phyloP scores from a whole-genome alignment of 2,113 vertebrate genomes.

The Hippocampus comes region DNA sequence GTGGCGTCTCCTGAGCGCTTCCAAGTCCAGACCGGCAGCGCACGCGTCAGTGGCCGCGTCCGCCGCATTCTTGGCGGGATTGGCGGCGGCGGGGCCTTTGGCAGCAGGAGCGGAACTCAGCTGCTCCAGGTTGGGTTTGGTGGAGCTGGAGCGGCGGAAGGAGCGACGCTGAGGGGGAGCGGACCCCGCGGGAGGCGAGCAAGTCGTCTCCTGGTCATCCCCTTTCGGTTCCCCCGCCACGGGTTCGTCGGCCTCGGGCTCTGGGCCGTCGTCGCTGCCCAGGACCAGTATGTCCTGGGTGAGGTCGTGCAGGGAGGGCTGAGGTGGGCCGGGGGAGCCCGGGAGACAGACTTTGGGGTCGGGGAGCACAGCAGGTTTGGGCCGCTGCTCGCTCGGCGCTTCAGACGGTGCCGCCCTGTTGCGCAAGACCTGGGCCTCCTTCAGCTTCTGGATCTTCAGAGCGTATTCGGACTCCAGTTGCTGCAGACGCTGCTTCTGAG shows the following conservation, averaged over 20 bases:
- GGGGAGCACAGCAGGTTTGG: conserved; percentile 73
- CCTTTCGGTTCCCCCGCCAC: conserved; percentile 67
- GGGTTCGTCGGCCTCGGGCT: conserved; percentile 76
- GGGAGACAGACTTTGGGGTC: conserved; percentile 59
- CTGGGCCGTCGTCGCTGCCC: conserved; percentile 79
- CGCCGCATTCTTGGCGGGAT: conserved; percentile 64
- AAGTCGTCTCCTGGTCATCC: conserved; percentile 77
- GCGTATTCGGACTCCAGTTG: conserved; percentile 94
- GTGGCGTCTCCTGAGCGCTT: conserved; percentile 79
- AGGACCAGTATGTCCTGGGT: conserved; percentile 93
- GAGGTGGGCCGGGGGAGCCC: conserved; percentile 77
- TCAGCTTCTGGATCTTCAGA: conserved; percentile 93
- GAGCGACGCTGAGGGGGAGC: conserved; percentile 78
- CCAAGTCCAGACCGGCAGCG: conserved; percentile 79
- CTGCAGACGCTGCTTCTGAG: conserved; percentile 88
- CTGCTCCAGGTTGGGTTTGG: conserved; percentile 90
- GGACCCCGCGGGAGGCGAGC: not conserved
- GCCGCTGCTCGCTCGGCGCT: conserved; percentile 57
- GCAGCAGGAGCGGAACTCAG: conserved; percentile 59
- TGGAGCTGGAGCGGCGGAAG: conserved; percentile 86
- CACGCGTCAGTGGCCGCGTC: conserved; percentile 46
- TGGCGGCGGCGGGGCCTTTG: conserved; percentile 69
- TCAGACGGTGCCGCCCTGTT: conserved; percentile 70
- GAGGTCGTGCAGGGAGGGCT: conserved; percentile 93
- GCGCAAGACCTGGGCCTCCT: conserved; percentile 83